Evolutionary conservation across 2,797 vertebrate species (phyloP).

Genomic region (Ptychobarbus kaznakovi): DNA sequence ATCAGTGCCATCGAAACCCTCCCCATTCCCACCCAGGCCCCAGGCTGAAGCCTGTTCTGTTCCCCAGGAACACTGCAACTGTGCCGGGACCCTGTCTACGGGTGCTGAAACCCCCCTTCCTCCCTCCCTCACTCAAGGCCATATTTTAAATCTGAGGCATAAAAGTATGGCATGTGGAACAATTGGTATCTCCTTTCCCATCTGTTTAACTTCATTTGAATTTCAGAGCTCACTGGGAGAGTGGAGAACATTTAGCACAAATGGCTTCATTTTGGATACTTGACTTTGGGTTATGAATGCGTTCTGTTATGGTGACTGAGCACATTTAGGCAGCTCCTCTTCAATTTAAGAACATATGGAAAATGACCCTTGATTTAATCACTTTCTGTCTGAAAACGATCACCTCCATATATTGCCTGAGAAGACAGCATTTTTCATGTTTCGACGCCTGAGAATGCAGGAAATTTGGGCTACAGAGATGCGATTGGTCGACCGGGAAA

Average conservation of each 20-base stretch:
- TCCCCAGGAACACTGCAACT: conserved; percentile 43
- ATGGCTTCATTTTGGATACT: conserved; percentile 74
- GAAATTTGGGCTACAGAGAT: conserved; percentile 40
- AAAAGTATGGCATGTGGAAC: conserved; percentile 76
- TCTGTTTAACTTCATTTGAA: conserved; percentile 82
- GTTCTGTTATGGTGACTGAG: conserved; percentile 71
- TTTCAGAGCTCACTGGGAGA: conserved; percentile 74
- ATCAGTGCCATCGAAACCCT: conserved; percentile 52
- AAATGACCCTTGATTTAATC: conserved; percentile 18
- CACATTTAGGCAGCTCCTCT: conserved; percentile 68
- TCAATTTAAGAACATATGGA: conserved; percentile 18
- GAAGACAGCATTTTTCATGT: background rate
- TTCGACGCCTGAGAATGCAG: conserved; percentile 22
- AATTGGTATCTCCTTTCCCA: conserved; percentile 79
- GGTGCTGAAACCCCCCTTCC: conserved; percentile 39
- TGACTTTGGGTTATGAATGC: conserved; percentile 79
- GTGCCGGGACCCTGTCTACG: conserved; percentile 51
- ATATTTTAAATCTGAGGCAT: conserved; percentile 72
- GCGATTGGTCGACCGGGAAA: conserved; percentile 66
- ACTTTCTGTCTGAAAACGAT: conserved; percentile 2
- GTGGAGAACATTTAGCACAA: conserved; percentile 63
- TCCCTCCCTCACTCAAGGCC: conserved; percentile 62
- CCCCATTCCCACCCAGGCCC: conserved; percentile 47
- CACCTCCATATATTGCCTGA: background rate
- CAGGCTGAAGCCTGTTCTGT: conserved; percentile 51